Evolutionary conservation across 2,888 invertebrate species (phyloP), one percentile per base, ranked within the genome.

Genomic region (Nemapogon koenigi): DNA sequence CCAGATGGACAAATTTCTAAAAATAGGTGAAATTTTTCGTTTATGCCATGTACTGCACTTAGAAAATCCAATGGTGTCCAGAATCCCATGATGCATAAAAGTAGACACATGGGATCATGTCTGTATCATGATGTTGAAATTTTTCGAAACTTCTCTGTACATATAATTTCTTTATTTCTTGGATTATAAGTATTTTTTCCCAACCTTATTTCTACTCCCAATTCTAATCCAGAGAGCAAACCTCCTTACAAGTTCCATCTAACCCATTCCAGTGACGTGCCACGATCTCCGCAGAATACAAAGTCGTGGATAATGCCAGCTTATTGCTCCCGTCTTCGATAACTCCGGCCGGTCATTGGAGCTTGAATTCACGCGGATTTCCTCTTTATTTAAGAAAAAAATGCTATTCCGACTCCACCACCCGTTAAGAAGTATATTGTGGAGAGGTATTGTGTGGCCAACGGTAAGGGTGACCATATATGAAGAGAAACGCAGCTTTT

Each of bases 391-490:
- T 48, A 44, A 41, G 48, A 44, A 51, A 52, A 55, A 56, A 57
- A 47, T 46, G 46, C 44, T 49, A 49, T 51, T 51, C 49, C 47
- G 39, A 41, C 37, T 27, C 19, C 42, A 38, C 40, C 43, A 41
- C 38, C 41, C 37, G 41, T 41, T 39, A 31, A 41, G 32, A 27
- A 26, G 10, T 51, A n/a, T n/a, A 68, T 71, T 72, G 72, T 40
- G 31, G 69, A 54, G 19, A 18, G 33, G 33, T 33, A 13, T 33
- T 33, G 33, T 18, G 13, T 33, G n/a, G 10, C 3, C 11, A 22
- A 33, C n/a, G 14, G 2, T 33, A 6, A 19, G n/a, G 19, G 33
- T 33, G 18, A 33, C 33, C 11, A 32, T n/a, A n/a, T n/a, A n/a
- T n/a, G n/a, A n/a, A n/a, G n/a, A n/a, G n/a, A n/a, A n/a, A n/a